Conservation (phyloP, 1,140 invertebrate genomes). For the Scaptomyza graminum region DNA sequence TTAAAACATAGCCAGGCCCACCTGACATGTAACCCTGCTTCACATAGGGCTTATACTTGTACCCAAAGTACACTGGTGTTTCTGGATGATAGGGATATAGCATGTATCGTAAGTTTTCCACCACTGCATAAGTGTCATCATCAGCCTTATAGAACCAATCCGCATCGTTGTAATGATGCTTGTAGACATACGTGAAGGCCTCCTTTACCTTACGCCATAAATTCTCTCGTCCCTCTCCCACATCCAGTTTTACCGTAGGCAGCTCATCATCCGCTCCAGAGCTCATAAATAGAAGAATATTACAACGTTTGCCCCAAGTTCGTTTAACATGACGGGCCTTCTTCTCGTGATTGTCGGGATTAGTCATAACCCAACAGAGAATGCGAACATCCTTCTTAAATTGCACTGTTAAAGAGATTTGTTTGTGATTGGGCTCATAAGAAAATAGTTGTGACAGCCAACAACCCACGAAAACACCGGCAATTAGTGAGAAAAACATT, state of each 20-base stretch:
- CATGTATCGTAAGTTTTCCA: conserved; percentile 96
- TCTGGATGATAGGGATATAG: conserved; percentile 88
- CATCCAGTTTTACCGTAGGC: conserved; percentile 88
- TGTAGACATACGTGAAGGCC: conserved; percentile 95
- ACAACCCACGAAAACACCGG: no score
- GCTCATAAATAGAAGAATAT: conserved; percentile 95
- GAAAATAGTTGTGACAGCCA: no score
- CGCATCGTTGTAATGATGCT: conserved; percentile 91
- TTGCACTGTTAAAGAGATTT: no score
- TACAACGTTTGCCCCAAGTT: conserved; percentile 97
- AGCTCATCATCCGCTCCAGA: conserved; percentile 88
- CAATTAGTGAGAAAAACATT: no score
- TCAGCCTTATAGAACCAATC: conserved; percentile 98
- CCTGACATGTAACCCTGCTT: conserved; percentile 97
- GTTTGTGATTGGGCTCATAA: no score
- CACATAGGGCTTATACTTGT: conserved; percentile 93
- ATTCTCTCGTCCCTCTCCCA: conserved; percentile 94
- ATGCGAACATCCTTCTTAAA: conserved; percentile 86
- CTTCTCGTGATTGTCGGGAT: conserved; percentile 85
- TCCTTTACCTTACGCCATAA: conserved; percentile 98
- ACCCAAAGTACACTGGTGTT: conserved; percentile 70
- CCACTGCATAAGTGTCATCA: conserved; percentile 96
- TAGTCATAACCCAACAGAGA: conserved; percentile 98
- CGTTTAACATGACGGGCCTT: conserved; percentile 91
- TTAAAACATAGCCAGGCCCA: conserved; percentile 96